Evolutionary conservation across 1,140 invertebrate genomes (phyloP).

Genomic region (Mizuhopecten yessoensis): DNA sequence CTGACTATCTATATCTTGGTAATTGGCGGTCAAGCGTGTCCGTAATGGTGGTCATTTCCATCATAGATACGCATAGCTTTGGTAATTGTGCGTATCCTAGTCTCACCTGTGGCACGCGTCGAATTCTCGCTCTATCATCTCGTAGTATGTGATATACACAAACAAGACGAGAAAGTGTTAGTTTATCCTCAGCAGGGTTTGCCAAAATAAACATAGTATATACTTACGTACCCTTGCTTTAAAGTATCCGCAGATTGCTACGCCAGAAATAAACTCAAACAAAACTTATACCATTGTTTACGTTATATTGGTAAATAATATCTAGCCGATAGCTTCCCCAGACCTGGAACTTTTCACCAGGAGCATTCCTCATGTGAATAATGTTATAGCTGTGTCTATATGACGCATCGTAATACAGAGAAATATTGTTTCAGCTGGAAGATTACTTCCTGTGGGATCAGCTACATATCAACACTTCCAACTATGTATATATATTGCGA

Average conservation of each 20-base stretch:
- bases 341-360: background rate
- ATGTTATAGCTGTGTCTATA: too few relatives aligned
- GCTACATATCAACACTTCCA: too few relatives aligned
- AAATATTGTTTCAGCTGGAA: background rate
- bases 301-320: background rate
- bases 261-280: background rate
- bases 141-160: background rate
- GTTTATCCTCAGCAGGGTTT: background rate
- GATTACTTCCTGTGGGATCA: too few relatives aligned
- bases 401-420: too few relatives aligned
- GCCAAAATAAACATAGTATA: conserved; percentile 1
- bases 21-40: conserved; percentile 20
- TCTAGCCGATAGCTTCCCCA: background rate
- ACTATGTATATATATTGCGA: too few relatives aligned
- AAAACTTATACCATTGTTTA: background rate
- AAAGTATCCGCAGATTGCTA: background rate
- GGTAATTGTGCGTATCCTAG: background rate
- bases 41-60: background rate
- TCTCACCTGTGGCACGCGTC: background rate
- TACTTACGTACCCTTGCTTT: background rate
- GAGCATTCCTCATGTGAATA: background rate
- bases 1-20: background rate
- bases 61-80: background rate
- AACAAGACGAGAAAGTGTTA: background rate
- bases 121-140: background rate